Conservation (phyloP, 2,888 invertebrate species). For the Eumerus sabulonum region DNA sequence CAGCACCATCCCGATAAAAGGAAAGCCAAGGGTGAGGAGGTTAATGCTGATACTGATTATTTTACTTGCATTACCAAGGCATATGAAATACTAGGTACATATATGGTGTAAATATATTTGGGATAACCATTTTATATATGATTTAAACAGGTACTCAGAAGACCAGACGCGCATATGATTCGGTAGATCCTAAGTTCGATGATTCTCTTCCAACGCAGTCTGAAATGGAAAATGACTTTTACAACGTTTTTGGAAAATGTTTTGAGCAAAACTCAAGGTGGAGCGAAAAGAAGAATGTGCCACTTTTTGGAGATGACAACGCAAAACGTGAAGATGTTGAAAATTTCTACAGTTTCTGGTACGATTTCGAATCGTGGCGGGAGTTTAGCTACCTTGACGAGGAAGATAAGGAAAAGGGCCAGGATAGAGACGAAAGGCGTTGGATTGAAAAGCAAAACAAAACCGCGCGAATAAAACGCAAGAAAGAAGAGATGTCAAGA, state of each 20-base stretch:
- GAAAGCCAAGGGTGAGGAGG: conserved; percentile 92
- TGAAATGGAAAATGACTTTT: conserved; percentile 91
- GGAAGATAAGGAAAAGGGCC: conserved; percentile 98
- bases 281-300: conserved; percentile 93
- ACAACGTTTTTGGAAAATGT: conserved; percentile 83
- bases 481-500: conserved; percentile 97
- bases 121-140: no score
- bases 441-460: conserved; percentile 99
- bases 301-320: conserved; percentile 87
- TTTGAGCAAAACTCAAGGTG: conserved; percentile 92
- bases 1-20: conserved; percentile 99
- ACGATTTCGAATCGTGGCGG: conserved; percentile 98
- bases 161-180: conserved; percentile 95
- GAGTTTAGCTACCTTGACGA: conserved; percentile 99
- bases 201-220: conserved; percentile 89
- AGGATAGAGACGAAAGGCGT: conserved; percentile 96
- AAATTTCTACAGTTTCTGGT: conserved; percentile 98
- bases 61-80: conserved; percentile 99
- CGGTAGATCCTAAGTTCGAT: conserved; percentile 96
- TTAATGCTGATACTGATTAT: conserved; percentile 95
- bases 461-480: conserved; percentile 92
- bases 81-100: conserved; percentile 90
- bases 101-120: background rate
- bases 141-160: conserved; percentile 83
- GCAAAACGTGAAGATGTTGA: conserved; percentile 92